phyloP scores from a whole-genome alignment of 2,113 vertebrate species.

The Puma concolor region DNA sequence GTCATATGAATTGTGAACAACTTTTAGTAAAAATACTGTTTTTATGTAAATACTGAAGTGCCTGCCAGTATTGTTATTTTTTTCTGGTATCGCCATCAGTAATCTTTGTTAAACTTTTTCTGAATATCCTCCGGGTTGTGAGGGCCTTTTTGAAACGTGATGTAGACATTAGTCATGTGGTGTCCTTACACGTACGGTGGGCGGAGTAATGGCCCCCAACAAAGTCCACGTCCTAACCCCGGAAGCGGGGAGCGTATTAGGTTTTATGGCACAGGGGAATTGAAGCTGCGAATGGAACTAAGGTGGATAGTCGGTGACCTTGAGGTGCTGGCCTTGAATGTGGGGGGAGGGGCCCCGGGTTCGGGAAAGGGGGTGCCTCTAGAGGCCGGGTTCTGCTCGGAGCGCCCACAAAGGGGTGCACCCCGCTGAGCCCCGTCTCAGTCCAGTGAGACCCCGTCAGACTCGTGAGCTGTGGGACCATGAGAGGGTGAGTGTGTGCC shows the following conservation, averaged over 20 bases:
- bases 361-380: not conserved
- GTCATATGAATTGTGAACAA: not conserved
- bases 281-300: not conserved
- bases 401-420: not conserved
- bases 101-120: not conserved
- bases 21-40: not conserved
- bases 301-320: not conserved
- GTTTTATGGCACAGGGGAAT: not conserved
- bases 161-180: not conserved
- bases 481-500: no score
- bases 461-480: not conserved
- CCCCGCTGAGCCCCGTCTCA: rapidly evolving
- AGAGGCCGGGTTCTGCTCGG: not conserved
- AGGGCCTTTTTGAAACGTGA: not conserved
- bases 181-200: not conserved
- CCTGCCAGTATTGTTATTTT: not conserved
- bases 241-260: not conserved
- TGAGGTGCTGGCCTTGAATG: not conserved
- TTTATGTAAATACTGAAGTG: not conserved
- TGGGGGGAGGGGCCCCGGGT: not conserved
- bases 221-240: not conserved
- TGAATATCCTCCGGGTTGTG: not conserved
- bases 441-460: not conserved
- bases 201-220: not conserved
- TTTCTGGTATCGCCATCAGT: not conserved